These are phyloP conservation scores for Sturmia bella DNA, from an alignment of 2,888 invertebrate genomes.

Conservation along the genomic window DNA sequence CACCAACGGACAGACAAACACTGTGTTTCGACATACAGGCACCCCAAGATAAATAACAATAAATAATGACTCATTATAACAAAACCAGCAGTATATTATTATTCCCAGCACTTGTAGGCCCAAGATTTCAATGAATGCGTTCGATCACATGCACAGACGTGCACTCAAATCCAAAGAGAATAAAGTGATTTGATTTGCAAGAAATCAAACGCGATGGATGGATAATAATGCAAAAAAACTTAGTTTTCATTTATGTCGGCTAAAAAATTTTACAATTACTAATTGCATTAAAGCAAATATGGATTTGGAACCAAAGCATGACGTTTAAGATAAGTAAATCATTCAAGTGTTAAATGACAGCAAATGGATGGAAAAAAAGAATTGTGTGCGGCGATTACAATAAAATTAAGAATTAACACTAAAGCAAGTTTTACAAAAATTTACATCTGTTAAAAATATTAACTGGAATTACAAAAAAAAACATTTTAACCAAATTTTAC, in stretches of 20 bases:
- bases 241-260: no score
- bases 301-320: neutral
- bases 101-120: slow-evolving; percentile 32
- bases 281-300: neutral
- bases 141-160: neutral
- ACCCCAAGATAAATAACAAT: slow-evolving; percentile 4
- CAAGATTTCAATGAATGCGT: slow-evolving; percentile 21
- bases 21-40: neutral
- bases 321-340: slow-evolving; percentile 10
- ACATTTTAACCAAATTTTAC: no score
- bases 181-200: no score
- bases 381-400: no score
- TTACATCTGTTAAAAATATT: no score
- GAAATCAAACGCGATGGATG: neutral
- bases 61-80: slow-evolving; percentile 33
- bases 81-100: neutral
- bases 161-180: neutral
- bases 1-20: slow-evolving; percentile 7
- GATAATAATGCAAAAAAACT: no score
- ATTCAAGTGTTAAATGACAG: slow-evolving; percentile 5
- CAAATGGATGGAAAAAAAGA: no score
- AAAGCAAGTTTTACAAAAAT: no score
- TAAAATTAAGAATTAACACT: no score
- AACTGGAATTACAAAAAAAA: no score
- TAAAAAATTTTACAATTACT: neutral